phyloP scores from a whole-genome alignment of 2,113 vertebrate genomes.

The Hymenochirus boettgeri region DNA sequence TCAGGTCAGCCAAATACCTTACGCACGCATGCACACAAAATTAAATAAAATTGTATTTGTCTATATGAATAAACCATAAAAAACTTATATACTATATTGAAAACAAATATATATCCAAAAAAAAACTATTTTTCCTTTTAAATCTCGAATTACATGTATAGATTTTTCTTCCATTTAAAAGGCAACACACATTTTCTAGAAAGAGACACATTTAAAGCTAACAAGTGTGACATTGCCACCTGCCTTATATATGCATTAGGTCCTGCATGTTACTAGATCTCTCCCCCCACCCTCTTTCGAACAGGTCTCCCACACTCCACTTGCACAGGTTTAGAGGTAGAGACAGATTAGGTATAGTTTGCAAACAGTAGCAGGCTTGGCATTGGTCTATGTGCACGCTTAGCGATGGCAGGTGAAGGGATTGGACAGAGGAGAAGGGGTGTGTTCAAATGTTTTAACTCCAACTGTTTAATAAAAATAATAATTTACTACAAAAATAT shows the following conservation, averaged over 20 bases:
- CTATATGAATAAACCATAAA: no score
- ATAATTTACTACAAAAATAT: neutral
- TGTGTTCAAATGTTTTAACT: neutral
- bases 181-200: no score
- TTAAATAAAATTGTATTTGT: no score
- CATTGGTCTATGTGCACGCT: slow-evolving; percentile 16
- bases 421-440: neutral
- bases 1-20: no score
- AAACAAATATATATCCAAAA: no score
- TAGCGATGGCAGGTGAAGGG: neutral
- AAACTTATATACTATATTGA: no score
- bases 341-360: slow-evolving; percentile 27
- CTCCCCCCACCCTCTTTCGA: slow-evolving; percentile 3
- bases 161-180: no score
- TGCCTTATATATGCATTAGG: slow-evolving; percentile 17
- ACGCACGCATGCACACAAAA: no score
- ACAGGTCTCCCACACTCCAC: slow-evolving; percentile 8
- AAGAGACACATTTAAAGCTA: no score
- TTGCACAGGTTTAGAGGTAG: slow-evolving; percentile 7
- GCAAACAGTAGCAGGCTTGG: slow-evolving; percentile 15
- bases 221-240: slow-evolving; percentile 22
- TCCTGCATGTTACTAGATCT: slow-evolving; percentile 4
- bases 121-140: no score
- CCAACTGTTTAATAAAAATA: neutral
- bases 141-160: no score